Conservation (phyloP, 2,113 vertebrate genomes). For the Natator depressus region DNA sequence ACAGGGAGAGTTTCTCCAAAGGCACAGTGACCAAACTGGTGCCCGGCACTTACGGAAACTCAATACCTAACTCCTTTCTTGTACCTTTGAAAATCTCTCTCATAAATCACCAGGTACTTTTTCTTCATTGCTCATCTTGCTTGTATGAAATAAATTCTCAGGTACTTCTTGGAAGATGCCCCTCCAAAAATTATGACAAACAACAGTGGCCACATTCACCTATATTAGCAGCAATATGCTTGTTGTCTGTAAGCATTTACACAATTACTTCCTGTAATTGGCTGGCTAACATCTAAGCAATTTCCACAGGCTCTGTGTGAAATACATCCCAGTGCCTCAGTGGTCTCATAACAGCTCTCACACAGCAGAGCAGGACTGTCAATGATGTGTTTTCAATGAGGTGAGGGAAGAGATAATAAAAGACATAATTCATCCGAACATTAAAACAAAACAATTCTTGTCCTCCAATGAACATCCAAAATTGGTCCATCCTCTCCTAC, state of each 20-base stretch:
- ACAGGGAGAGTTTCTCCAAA: neutral
- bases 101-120: neutral
- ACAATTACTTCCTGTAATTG: neutral
- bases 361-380: no score
- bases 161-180: neutral
- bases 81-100: neutral
- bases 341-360: neutral
- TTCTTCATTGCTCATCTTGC: neutral
- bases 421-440: neutral
- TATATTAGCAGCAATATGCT: neutral
- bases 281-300: neutral
- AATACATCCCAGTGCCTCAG: neutral
- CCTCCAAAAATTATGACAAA: neutral
- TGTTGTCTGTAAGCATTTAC: neutral
- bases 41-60: neutral
- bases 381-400: neutral
- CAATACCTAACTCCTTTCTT: neutral
- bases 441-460: neutral
- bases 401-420: neutral
- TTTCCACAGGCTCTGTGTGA: neutral
- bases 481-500: neutral
- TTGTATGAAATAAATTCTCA: neutral
- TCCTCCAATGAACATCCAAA: neutral
- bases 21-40: neutral
- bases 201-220: neutral